Conservation (phyloP, 2,888 invertebrate genomes). For the Drosophila peninsularis region DNA sequence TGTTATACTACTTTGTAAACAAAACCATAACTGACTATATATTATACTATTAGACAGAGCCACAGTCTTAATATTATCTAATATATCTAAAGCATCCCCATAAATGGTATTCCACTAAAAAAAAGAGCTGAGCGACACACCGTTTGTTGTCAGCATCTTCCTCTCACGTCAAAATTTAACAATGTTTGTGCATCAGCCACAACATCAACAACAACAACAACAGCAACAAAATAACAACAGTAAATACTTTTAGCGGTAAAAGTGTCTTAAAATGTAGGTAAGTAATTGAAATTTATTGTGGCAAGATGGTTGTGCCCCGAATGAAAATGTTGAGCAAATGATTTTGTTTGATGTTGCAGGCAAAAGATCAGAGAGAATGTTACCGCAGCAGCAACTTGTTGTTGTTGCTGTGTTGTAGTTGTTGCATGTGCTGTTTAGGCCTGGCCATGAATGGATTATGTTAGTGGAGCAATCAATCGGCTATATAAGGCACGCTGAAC, state of each 20-base stretch:
- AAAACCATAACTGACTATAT: no score
- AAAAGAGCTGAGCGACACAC: constrained; percentile 11
- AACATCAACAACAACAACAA: constrained; percentile 26
- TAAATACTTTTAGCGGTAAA: constrained; percentile 76
- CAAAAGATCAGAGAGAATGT: constrained; percentile 53
- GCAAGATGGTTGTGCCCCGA: constrained; percentile 65
- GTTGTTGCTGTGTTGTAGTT: constrained; percentile 23
- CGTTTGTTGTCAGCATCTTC: constrained; percentile 9
- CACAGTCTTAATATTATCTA: neutral
- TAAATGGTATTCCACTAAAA: neutral
- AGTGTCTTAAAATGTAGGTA: constrained; percentile 78
- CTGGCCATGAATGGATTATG: constrained; percentile 59
- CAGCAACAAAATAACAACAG: constrained; percentile 42
- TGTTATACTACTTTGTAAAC: no score
- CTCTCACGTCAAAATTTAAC: constrained; percentile 39
- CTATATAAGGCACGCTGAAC: constrained; percentile 74
- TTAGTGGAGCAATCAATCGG: constrained; percentile 82
- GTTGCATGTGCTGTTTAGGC: neutral
- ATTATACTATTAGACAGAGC: no score
- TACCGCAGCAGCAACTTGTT: constrained; percentile 45
- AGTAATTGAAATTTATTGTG: constrained; percentile 83
- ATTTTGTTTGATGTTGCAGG: constrained; percentile 58
- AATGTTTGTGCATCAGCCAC: constrained; percentile 41
- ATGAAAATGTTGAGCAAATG: constrained; percentile 43
- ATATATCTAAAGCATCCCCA: neutral